Evolutionary conservation across 2,888 invertebrate genomes (phyloP).

Genomic region (Lutraria lutraria): DNA sequence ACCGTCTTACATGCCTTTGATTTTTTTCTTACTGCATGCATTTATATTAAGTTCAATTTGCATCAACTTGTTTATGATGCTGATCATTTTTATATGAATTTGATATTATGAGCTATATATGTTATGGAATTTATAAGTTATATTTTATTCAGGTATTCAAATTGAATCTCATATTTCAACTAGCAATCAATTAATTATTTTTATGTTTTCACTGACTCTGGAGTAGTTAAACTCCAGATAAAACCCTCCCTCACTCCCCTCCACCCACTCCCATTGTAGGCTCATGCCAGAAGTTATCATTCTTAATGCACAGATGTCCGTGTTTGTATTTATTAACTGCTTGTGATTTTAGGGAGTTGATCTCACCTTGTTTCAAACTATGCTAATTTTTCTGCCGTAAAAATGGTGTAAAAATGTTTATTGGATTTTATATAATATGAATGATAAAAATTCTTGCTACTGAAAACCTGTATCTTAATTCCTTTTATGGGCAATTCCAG

Average conservation of each 20-base stretch:
- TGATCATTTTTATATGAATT: slow-evolving; percentile 20
- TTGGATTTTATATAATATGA: too few relatives aligned
- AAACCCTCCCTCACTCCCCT: not conserved
- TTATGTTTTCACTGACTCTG: not conserved
- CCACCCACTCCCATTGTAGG: not conserved
- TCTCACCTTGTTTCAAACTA: too few relatives aligned
- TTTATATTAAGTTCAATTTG: not conserved
- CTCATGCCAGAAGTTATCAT: not conserved
- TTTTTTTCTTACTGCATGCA: not conserved
- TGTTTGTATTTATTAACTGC: too few relatives aligned
- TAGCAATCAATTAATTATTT: not conserved
- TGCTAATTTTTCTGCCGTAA: too few relatives aligned
- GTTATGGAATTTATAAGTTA: not conserved
- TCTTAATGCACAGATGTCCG: not conserved
- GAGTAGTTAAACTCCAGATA: not conserved
- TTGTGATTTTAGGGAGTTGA: too few relatives aligned
- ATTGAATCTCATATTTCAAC: not conserved
- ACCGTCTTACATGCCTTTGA: not conserved
- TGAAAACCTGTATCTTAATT: too few relatives aligned
- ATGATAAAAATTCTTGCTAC: too few relatives aligned
- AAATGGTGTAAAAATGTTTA: too few relatives aligned
- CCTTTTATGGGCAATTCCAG: too few relatives aligned
- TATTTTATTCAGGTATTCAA: slow-evolving; percentile 1
- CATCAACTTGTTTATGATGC: slow-evolving; percentile 15
- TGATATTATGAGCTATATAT: not conserved